phyloP scores from a whole-genome alignment of 1,140 invertebrate genomes.

The Zaprionus ghesquierei region DNA sequence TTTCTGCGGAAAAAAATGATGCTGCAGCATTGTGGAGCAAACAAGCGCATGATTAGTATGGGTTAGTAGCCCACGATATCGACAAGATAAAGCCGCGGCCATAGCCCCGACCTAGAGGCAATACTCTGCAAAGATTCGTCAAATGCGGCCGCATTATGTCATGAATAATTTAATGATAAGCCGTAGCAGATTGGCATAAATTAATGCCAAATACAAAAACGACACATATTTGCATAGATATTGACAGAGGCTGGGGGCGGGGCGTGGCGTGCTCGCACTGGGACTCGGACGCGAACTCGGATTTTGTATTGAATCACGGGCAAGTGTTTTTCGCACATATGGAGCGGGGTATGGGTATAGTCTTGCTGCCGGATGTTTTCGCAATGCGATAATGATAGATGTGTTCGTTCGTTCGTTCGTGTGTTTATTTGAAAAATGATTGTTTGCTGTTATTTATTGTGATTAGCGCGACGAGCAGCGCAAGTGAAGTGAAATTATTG shows the following conservation, averaged over 20 bases:
- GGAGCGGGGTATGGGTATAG: neutral
- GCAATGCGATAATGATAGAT: slow-evolving; percentile 31
- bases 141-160: slow-evolving; percentile 53
- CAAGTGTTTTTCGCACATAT: slow-evolving; percentile 66
- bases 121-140: neutral
- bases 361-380: slow-evolving; percentile 56
- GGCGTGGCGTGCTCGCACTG: no score
- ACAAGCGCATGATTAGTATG: slow-evolving; percentile 29
- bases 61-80: slow-evolving; percentile 10
- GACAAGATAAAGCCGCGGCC: slow-evolving; percentile 26
- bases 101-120: slow-evolving; percentile 29
- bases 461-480: slow-evolving; percentile 15
- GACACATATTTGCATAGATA: slow-evolving; percentile 48
- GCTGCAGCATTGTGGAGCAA: neutral
- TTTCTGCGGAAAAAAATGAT: slow-evolving; percentile 64
- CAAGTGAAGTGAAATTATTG: slow-evolving; percentile 66
- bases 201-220: slow-evolving; percentile 36
- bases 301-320: slow-evolving; percentile 47
- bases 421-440: slow-evolving; percentile 28
- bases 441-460: slow-evolving; percentile 63
- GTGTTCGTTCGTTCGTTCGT: slow-evolving; percentile 4
- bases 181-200: slow-evolving; percentile 43
- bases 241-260: slow-evolving; percentile 27
- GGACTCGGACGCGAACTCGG: neutral
- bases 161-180: slow-evolving; percentile 30